phyloP scores from a whole-genome alignment of 2,888 invertebrate genomes.

The Dusona sp. region DNA sequence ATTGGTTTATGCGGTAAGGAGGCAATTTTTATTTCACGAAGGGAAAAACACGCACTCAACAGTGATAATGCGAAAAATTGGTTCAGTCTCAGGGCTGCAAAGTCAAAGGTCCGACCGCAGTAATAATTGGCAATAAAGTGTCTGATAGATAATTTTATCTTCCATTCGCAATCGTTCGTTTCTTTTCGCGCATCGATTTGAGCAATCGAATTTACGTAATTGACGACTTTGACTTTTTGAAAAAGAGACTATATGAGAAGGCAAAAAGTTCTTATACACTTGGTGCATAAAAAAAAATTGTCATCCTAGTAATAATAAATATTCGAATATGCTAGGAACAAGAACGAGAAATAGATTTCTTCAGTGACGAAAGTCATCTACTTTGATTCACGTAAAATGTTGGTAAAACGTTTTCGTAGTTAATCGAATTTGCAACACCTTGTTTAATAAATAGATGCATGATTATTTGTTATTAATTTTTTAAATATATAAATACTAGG shows the following conservation, averaged over 20 bases:
- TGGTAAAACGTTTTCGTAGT: not conserved
- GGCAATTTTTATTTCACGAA: not conserved
- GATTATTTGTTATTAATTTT: not conserved
- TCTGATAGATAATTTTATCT: constrained; percentile 7
- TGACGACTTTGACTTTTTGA: not conserved
- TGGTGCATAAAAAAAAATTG: not conserved
- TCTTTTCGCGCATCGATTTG: constrained; percentile 5
- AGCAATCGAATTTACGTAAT: not conserved
- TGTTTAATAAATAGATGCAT: not conserved
- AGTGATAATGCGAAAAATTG: not conserved
- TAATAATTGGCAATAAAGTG: constrained; percentile 9
- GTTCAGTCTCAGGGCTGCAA: not conserved
- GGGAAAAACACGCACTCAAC: not conserved
- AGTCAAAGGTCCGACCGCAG: constrained; percentile 5
- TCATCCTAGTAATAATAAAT: not conserved
- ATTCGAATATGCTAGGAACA: not conserved
- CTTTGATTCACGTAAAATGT: not conserved
- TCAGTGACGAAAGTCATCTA: not conserved
- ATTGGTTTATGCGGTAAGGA: not conserved
- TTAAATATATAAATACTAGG: no score
- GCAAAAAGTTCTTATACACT: not conserved
- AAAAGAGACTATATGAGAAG: not conserved
- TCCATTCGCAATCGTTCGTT: not conserved
- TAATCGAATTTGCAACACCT: not conserved
- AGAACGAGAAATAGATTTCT: not conserved